phyloP scores from a whole-genome alignment of 2,888 invertebrate species.

The Aromia moschata region DNA sequence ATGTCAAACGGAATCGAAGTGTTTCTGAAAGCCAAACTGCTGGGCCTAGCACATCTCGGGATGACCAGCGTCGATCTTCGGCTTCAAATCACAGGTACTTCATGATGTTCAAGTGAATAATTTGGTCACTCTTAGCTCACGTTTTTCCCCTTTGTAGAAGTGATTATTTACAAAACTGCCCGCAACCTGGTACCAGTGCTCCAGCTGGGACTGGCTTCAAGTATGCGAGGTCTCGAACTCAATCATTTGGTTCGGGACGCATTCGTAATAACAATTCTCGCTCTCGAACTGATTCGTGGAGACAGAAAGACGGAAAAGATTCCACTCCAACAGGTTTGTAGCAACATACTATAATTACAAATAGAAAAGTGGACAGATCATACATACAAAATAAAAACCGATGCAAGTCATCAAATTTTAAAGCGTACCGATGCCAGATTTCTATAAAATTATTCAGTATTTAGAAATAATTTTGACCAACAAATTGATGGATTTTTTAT shows the following conservation, averaged over 20 bases:
- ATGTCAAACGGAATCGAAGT: slow-evolving; percentile 70
- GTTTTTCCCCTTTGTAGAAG: slow-evolving; percentile 42
- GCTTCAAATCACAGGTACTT: slow-evolving; percentile 46
- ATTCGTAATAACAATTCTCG: slow-evolving; percentile 49
- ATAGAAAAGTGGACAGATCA: too few relatives aligned
- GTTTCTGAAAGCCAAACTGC: slow-evolving; percentile 69
- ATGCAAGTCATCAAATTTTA: too few relatives aligned
- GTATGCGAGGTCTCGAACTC: slow-evolving; percentile 55
- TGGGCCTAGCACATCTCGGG: slow-evolving; percentile 46
- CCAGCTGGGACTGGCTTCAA: slow-evolving; percentile 56
- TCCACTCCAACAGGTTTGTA: slow-evolving; percentile 40
- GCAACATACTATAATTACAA: too few relatives aligned
- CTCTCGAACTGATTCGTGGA: slow-evolving; percentile 57
- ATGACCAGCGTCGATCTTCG: slow-evolving; percentile 40
- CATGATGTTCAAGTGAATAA: slow-evolving; percentile 1
- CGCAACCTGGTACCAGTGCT: slow-evolving; percentile 60
- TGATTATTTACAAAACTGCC: slow-evolving; percentile 47
- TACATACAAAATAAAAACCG: too few relatives aligned
- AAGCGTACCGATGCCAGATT: too few relatives aligned
- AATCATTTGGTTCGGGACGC: slow-evolving; percentile 60
- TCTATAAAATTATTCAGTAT: too few relatives aligned
- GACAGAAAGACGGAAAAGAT: slow-evolving; percentile 51
- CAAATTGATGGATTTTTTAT: too few relatives aligned
- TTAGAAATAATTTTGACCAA: too few relatives aligned
- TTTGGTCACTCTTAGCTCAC: too few relatives aligned